Evolutionary conservation across 2,113 vertebrate species (phyloP), one percentile per base, ranked within the genome.

Genomic region (Pelodiscus sinensis): DNA sequence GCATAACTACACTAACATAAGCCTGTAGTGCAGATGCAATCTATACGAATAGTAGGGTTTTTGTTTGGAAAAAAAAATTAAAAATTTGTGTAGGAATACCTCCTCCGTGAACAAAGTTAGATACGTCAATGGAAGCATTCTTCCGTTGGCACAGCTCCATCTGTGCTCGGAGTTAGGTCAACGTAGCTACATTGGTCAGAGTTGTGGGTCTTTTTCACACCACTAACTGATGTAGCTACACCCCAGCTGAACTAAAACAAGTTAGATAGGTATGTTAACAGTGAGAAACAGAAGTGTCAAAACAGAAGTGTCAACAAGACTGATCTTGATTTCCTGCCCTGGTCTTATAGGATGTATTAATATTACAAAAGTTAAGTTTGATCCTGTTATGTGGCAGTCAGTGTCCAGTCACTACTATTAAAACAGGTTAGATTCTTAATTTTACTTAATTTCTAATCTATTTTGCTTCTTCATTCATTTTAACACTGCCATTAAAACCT

Each of bases 371-470:
- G 18, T 21, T 35, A 50, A 25, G 18, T 21, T 35, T 75, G 38
- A 25, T 19, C 38, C 22, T 44, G 9, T 44, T 12, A 38, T 14
- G 2, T 0, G 2, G 35, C 15, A 65, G 35, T 0, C 2, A 4
- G 56, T 71, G 2, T 27, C n/a, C 0, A 0, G 24, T 60, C 4
- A 6, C 65, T 77, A 68, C 8, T 16, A 13, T 13, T 77, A 92
- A 35, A 71, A 35, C 65, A 71, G 65, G n/a, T 71, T 71, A 71
- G n/a, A 71, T n/a, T 68, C 31, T 7, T 68, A 68, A 35, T 54
- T 44, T 44, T 68, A 68, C 14, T 68, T 68, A 35, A 71, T 35
- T 35, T 71, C n/a, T 21, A 35, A 71, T 35, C 65, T 18, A 71
- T 35, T 71, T 71, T 71, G 65, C n/a, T 19, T 71, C n/a, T 71